Conservation (phyloP, 2,888 invertebrate species). For the Sphecodes monilicornis region DNA sequence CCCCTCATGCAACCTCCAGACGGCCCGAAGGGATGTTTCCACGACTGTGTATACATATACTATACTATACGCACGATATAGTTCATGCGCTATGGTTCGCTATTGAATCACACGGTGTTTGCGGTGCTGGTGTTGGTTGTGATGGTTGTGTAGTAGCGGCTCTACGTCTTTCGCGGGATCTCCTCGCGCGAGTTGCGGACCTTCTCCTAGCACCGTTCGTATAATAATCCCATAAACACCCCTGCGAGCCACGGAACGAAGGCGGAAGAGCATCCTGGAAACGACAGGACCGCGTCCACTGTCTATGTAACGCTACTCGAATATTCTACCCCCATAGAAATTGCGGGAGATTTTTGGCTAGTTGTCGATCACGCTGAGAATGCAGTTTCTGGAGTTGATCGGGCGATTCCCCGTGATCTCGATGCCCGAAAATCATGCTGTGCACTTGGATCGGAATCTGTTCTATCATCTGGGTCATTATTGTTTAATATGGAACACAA, state of each 20-base stretch:
- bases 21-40: constrained; percentile 58
- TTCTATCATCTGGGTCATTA: neutral
- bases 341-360: constrained; percentile 9
- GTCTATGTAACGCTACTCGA: constrained; percentile 60
- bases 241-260: constrained; percentile 67
- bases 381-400: neutral
- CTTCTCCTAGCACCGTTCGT: constrained; percentile 71
- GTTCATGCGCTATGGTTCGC: constrained; percentile 7
- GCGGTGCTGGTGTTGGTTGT: neutral
- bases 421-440: constrained; percentile 1
- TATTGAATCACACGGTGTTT: constrained; percentile 48
- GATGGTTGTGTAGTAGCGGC: neutral
- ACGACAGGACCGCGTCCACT: constrained; percentile 55
- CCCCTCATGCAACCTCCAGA: constrained; percentile 72
- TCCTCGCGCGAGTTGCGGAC: constrained; percentile 37
- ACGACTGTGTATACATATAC: constrained; percentile 52
- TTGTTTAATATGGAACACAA: neutral
- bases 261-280: constrained; percentile 30
- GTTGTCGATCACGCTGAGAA: constrained; percentile 8
- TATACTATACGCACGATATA: neutral
- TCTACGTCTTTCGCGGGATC: constrained; percentile 42
- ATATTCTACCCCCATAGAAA: neutral
- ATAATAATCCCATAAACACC: constrained; percentile 85
- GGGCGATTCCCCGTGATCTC: constrained; percentile 7
- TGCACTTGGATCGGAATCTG: neutral